A percentile compares a stretch with the other conserved stretches of the same genome.
Evolutionary conservation across 2,888 invertebrate genomes (phyloP).

Genomic region (Busseola fusca): DNA sequence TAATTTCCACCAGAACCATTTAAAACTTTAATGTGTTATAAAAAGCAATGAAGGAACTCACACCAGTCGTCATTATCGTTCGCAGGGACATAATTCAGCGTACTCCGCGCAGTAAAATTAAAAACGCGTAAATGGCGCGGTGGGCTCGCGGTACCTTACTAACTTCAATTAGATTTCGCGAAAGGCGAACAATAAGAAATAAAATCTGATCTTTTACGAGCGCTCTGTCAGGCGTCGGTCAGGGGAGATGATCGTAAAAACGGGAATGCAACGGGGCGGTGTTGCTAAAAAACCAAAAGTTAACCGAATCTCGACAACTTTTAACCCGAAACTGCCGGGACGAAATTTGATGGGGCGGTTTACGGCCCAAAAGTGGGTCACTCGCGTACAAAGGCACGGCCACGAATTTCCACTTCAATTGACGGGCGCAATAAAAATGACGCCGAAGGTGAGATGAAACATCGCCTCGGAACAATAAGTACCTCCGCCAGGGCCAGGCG

Average conservation of each 20-base stretch:
- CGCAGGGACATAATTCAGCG: slow-evolving; percentile 79
- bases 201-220: slow-evolving; percentile 87
- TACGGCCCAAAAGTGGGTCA: slow-evolving; percentile 85
- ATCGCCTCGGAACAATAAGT: slow-evolving; percentile 45
- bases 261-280: slow-evolving; percentile 84
- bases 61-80: slow-evolving; percentile 75
- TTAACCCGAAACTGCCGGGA: slow-evolving; percentile 75
- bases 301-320: slow-evolving; percentile 71
- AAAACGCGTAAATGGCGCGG: slow-evolving; percentile 84
- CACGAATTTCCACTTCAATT: slow-evolving; percentile 64
- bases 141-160: slow-evolving; percentile 72
- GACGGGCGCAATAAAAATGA: slow-evolving; percentile 62
- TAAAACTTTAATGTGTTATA: slow-evolving; percentile 79
- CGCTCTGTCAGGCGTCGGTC: slow-evolving; percentile 83
- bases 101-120: slow-evolving; percentile 82
- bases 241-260: slow-evolving; percentile 82
- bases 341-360: slow-evolving; percentile 82
- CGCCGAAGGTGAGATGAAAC: slow-evolving; percentile 61
- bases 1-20: slow-evolving; percentile 65
- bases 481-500: slow-evolving; percentile 26
- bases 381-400: slow-evolving; percentile 66
- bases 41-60: slow-evolving; percentile 83
- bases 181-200: slow-evolving; percentile 88
- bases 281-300: slow-evolving; percentile 80
- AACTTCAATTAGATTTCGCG: slow-evolving; percentile 88